Percentiles rank a stretch among this genome's conserved stretches.
Conservation (phyloP, 2,888 invertebrate species). For the Philereme vetulata region DNA sequence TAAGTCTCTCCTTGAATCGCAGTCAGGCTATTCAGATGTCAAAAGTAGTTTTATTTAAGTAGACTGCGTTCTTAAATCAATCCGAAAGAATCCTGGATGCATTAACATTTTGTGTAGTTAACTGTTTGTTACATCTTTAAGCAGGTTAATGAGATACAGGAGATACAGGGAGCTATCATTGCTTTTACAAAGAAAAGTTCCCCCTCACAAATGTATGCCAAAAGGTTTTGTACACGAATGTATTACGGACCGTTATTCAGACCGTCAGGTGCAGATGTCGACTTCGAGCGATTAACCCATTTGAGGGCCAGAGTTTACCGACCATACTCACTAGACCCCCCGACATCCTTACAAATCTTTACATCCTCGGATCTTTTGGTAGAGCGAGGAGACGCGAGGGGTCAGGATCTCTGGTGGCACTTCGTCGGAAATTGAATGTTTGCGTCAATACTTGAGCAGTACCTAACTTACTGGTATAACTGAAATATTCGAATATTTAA, state of each 20-base stretch:
- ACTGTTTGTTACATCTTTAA: conserved; percentile 5
- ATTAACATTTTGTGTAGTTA: not conserved
- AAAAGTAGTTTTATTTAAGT: too few species aligned
- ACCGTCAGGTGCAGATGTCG: conserved; percentile 79
- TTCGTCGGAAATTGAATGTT: conserved; percentile 65
- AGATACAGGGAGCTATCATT: conserved; percentile 13
- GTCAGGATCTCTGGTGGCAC: conserved; percentile 45
- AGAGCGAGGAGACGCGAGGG: conserved; percentile 39
- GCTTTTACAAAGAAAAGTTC: conserved; percentile 26
- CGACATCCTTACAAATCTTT: conserved; percentile 44
- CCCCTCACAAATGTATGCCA: conserved; percentile 33
- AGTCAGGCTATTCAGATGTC: too few species aligned
- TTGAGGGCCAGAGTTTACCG: conserved; percentile 58
- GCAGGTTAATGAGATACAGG: conserved; percentile 26
- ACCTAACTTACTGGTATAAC: conserved; percentile 58
- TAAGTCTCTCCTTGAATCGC: too few species aligned
- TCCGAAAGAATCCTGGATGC: too few species aligned
- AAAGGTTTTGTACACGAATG: conserved; percentile 54
- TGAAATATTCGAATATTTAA: conserved; percentile 60
- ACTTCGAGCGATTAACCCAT: conserved; percentile 79
- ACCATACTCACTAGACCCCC: conserved; percentile 51
- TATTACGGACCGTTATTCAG: conserved; percentile 72
- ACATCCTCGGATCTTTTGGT: conserved; percentile 20
- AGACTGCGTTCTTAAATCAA: too few species aligned
- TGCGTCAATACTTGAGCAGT: conserved; percentile 68